Evolutionary conservation across 2,888 invertebrate genomes (phyloP), one percentile per base, ranked within the genome.

Genomic region (Lepidocyrtinus sp.): DNA sequence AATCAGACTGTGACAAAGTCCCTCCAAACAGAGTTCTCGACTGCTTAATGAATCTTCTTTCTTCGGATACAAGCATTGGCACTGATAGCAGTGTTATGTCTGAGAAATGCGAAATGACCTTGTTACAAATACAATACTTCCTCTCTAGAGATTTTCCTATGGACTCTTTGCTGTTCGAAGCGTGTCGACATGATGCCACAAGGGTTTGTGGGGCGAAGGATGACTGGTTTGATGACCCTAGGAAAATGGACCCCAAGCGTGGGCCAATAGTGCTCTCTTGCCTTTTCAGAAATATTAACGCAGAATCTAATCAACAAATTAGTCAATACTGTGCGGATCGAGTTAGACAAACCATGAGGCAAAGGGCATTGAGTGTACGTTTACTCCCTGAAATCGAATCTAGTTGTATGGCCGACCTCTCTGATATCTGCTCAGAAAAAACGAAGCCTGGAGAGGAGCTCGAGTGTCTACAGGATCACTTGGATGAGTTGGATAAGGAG

Each of bases 91-190:
- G 79, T 50, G 78, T 82, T 1, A 98, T 99, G 97, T 93, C 92
- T 0, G 92, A 92, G 78, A 93, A 94, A 17, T 99, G 99, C 90
- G 96, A 97, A 90, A 92, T 94, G 83, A 94, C 96, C 7, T 90
- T 99, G 61, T 91, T 99, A 79, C 96, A 98, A 89, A 96, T 99
- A 87, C 98, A 99, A 88, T 99, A 98, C 89, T 99, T 99, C 89
- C 93, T 99, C 82, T 95, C 97, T 0, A 92, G 99, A 87, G 96
- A 99, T 89, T 99, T 96, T 88, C 96, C 95, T 87, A 90, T 98
- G 64, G 97, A 98, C 89, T 95, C 96, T 0, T 93, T 93, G 86
- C 90, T 99, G 61, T 99, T 96, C 88, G 92, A 93, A 87, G 93
- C 94, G 27, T 99, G 99, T 88, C 94, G 93, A 87, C 92, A 92